These are phyloP conservation scores for Itoplectis maculator DNA, from an alignment of 2,888 invertebrate genomes.

Conservation along the genomic window DNA sequence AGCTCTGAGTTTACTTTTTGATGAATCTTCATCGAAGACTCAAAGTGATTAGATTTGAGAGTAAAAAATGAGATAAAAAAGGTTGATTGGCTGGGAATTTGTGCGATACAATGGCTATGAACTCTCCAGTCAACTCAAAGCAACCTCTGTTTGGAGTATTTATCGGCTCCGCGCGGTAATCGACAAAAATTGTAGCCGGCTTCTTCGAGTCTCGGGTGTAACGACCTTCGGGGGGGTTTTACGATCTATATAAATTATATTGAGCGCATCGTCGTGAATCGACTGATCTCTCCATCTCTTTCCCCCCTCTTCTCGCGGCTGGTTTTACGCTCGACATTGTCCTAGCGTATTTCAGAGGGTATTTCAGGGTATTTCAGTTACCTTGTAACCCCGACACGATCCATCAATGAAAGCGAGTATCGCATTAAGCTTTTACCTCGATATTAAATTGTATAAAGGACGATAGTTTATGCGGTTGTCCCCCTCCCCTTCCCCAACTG, in stretches of 20 bases:
- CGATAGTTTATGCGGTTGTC: neutral
- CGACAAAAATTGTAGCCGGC: neutral
- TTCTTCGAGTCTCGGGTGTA: neutral
- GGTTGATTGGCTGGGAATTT: too few relatives aligned
- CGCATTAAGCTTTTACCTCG: slow-evolving; percentile 11
- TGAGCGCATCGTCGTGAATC: neutral
- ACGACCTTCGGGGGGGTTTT: neutral
- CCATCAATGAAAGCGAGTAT: neutral
- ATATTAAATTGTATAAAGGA: slow-evolving; percentile 7
- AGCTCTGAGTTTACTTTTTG: too few relatives aligned
- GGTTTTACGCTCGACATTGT: neutral
- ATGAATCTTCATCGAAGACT: too few relatives aligned
- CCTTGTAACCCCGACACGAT: neutral
- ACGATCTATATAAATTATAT: slow-evolving; percentile 16
- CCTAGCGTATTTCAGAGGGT: neutral
- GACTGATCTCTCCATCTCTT: slow-evolving; percentile 8
- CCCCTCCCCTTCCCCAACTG: too few relatives aligned
- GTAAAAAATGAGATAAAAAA: too few relatives aligned
- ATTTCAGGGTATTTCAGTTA: neutral
- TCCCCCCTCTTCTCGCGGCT: too few relatives aligned
- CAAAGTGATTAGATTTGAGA: too few relatives aligned
- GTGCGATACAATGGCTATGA: too few relatives aligned
- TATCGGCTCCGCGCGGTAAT: neutral
- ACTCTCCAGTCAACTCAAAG: too few relatives aligned
- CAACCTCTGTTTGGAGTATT: neutral